Conservation (phyloP, 2,888 invertebrate species). For the Vesta saturnalis region DNA sequence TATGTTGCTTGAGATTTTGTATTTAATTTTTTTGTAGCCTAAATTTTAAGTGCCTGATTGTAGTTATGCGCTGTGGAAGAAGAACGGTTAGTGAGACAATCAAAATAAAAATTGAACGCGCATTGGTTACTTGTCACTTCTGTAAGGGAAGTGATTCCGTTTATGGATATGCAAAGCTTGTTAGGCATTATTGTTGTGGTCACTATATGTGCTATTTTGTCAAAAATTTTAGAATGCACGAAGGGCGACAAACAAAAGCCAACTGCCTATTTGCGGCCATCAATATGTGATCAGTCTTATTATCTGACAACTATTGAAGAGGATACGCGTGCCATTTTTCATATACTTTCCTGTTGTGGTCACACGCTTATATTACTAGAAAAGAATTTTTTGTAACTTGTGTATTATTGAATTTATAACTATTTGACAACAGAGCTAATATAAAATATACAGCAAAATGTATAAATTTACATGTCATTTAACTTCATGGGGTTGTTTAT, state of each 20-base stretch:
- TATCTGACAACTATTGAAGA: slow-evolving; percentile 29
- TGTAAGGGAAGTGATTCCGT: slow-evolving; percentile 22
- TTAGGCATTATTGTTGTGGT: slow-evolving; percentile 33
- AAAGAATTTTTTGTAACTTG: neutral
- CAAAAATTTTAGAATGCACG: slow-evolving; percentile 37
- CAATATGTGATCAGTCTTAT: slow-evolving; percentile 41
- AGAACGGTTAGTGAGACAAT: too few relatives aligned
- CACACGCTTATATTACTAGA: slow-evolving; percentile 26
- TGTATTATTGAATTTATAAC: neutral
- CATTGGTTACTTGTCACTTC: neutral
- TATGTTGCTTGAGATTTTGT: neutral
- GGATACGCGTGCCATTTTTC: slow-evolving; percentile 29
- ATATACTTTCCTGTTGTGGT: slow-evolving; percentile 17
- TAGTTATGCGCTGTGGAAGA: too few relatives aligned
- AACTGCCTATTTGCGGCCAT: slow-evolving; percentile 40
- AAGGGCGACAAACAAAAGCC: slow-evolving; percentile 35
- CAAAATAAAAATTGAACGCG: neutral
- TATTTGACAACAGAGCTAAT: neutral
- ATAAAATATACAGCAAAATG: neutral
- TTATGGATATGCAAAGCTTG: slow-evolving; percentile 30
- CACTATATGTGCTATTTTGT: slow-evolving; percentile 24
- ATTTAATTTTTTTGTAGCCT: too few relatives aligned
- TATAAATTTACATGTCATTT: slow-evolving; percentile 24
- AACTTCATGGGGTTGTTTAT: slow-evolving; percentile 21
- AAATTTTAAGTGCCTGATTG: too few relatives aligned